Evolutionary conservation across 2,888 invertebrate genomes (phyloP).

Genomic region (Latheticus oryzae): DNA sequence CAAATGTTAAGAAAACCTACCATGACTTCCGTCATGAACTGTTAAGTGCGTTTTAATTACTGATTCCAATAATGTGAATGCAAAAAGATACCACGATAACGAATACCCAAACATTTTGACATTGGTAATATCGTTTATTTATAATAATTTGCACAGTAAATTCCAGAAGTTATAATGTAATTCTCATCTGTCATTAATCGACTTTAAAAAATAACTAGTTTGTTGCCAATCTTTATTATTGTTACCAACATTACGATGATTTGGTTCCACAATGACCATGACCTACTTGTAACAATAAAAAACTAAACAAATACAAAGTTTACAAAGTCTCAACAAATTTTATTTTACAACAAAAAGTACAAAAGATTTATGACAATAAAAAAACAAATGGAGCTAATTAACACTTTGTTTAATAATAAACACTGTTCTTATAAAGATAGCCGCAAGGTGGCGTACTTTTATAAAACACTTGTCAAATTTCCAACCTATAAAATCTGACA

Average conservation of each 20-base stretch:
- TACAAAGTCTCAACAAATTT: background rate
- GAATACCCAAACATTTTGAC: conserved; percentile 64
- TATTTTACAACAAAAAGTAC: background rate
- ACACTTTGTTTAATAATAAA: no score
- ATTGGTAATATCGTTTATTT: conserved; percentile 58
- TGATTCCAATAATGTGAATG: conserved; percentile 76
- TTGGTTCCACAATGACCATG: conserved; percentile 11
- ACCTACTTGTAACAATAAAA: background rate
- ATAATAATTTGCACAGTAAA: conserved; percentile 44
- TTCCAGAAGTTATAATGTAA: conserved; percentile 40
- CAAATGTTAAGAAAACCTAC: conserved; percentile 65
- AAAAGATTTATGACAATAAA: no score
- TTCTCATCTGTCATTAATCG: conserved; percentile 48
- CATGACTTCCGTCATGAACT: conserved; percentile 80
- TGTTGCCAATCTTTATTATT: conserved; percentile 18
- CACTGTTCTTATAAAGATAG: no score
- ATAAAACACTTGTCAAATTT: no score
- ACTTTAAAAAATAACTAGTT: conserved; percentile 44
- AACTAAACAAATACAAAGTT: background rate
- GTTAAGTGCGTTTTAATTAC: conserved; percentile 77
- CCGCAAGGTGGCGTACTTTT: no score
- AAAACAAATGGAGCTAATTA: no score
- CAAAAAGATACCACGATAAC: conserved; percentile 75
- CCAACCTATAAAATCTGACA: no score
- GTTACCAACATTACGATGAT: conserved; percentile 13